These are phyloP conservation scores for Setipinna tenuifilis DNA, from an alignment of 2,797 vertebrate genomes.

Conservation along the genomic window DNA sequence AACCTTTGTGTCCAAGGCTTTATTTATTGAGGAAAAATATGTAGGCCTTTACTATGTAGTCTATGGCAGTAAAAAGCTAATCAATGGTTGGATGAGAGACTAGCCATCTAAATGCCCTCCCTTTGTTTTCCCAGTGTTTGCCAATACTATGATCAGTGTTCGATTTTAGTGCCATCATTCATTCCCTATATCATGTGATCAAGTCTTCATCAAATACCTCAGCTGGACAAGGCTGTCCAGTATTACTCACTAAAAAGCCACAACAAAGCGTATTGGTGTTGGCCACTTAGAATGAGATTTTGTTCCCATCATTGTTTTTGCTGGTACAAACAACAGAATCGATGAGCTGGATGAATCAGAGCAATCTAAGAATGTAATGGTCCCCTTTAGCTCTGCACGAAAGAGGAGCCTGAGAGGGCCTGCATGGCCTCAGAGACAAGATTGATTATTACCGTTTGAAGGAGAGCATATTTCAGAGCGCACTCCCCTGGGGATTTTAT, in stretches of 20 bases:
- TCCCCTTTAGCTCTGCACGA: neutral
- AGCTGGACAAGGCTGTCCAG: neutral
- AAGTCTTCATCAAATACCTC: neutral
- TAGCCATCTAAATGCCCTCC: neutral
- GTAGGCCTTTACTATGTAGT: neutral
- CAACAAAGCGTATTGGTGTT: neutral
- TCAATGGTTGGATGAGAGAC: neutral
- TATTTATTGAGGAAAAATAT: neutral
- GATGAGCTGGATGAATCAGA: neutral
- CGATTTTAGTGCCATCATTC: neutral
- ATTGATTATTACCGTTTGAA: neutral
- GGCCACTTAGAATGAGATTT: neutral
- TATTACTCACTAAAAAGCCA: neutral
- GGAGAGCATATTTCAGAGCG: neutral
- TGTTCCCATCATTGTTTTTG: neutral
- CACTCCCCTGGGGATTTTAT: neutral
- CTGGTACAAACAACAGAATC: neutral
- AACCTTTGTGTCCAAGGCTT: too few relatives aligned
- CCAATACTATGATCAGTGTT: neutral
- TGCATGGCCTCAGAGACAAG: neutral
- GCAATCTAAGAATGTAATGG: neutral
- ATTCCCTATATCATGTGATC: neutral
- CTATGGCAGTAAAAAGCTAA: neutral
- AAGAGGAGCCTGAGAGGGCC: neutral
- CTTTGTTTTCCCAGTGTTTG: neutral